phyloP scores from a whole-genome alignment of 2,797 vertebrate species.

The Coreius guichenoti region DNA sequence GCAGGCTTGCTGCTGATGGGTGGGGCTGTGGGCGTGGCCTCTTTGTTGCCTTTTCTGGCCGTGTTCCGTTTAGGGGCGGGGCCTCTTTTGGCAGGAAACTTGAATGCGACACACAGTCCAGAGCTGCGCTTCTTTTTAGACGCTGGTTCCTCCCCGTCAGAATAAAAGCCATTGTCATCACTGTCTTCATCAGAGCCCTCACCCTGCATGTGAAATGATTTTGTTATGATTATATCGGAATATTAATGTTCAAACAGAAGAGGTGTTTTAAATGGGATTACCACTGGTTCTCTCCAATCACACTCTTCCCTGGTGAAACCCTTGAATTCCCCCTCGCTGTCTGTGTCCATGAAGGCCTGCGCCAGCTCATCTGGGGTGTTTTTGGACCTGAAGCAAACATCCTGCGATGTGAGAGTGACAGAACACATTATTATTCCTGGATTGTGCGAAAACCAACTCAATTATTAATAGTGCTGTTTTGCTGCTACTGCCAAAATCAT shows the following conservation, averaged over 20 bases:
- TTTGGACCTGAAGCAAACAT: constrained; percentile 76
- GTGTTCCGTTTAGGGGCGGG: constrained; percentile 61
- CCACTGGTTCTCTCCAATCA: constrained; percentile 63
- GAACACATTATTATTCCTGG: constrained; percentile 6
- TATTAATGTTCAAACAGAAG: neutral
- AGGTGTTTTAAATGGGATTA: neutral
- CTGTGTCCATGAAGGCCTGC: constrained; percentile 87
- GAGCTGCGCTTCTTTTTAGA: constrained; percentile 78
- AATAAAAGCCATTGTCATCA: constrained; percentile 73
- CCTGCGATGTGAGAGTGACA: constrained; percentile 68
- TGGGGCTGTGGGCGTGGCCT: constrained; percentile 56
- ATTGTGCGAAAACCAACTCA: constrained; percentile 6
- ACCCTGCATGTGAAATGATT: constrained; percentile 63
- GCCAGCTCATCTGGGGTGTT: constrained; percentile 85
- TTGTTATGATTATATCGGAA: neutral
- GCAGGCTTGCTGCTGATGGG: constrained; percentile 52
- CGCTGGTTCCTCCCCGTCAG: constrained; percentile 74
- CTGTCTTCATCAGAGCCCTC: constrained; percentile 74
- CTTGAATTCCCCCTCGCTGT: constrained; percentile 89
- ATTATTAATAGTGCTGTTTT: constrained; percentile 23
- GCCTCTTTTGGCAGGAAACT: constrained; percentile 86
- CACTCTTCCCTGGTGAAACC: constrained; percentile 78
- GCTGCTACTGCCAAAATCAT: constrained; percentile 1
- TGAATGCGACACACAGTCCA: constrained; percentile 88
- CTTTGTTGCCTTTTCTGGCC: constrained; percentile 54